Conservation (phyloP, 2,888 invertebrate species). For the Cancer borealis region DNA sequence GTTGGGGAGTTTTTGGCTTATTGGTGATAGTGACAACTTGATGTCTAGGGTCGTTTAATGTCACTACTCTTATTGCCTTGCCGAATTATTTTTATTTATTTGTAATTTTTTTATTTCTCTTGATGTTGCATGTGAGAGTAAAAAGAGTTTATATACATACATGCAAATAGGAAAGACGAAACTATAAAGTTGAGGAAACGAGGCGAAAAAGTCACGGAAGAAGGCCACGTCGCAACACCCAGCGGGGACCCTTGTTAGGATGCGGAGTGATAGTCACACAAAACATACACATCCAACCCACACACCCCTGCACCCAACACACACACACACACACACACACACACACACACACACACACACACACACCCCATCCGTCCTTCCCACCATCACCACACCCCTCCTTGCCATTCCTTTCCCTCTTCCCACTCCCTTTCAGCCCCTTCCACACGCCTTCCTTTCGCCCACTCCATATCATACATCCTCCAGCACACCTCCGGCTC, state of each 20-base stretch:
- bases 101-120: too few species aligned
- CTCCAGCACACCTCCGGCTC: too few species aligned
- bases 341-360: neutral
- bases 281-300: neutral
- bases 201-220: slow-evolving; percentile 8
- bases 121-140: too few species aligned
- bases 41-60: too few species aligned
- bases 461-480: too few species aligned
- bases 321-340: neutral
- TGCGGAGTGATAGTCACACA: neutral
- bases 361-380: neutral
- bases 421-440: neutral
- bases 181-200: neutral
- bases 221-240: neutral
- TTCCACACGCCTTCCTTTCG: too few species aligned
- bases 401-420: neutral
- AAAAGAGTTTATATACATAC: neutral
- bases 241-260: slow-evolving; percentile 8
- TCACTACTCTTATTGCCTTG: too few species aligned
- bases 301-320: neutral
- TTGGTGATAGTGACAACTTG: neutral
- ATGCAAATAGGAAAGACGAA: neutral
- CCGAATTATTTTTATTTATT: too few species aligned
- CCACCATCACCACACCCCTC: neutral
- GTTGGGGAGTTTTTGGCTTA: neutral